These are phyloP conservation scores for Eristalis tenax DNA, from an alignment of 2,888 invertebrate genomes.

Conservation along the genomic window DNA sequence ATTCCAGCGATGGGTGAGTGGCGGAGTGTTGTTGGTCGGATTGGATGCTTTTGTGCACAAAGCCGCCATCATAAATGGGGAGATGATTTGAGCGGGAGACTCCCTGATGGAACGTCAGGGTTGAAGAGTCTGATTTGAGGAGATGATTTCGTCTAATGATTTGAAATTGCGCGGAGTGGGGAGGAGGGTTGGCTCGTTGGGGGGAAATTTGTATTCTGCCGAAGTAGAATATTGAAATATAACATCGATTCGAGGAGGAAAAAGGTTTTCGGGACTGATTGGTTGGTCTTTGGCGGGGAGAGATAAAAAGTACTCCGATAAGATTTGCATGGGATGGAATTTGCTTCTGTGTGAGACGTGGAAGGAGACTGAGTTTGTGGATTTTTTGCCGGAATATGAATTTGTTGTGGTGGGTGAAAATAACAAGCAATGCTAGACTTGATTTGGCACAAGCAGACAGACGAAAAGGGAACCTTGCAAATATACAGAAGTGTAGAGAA, in stretches of 20 bases:
- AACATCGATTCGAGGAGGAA: neutral
- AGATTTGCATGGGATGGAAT: constrained; percentile 8
- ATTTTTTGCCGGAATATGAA: neutral
- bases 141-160: constrained; percentile 47
- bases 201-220: neutral
- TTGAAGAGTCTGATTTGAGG: constrained; percentile 1
- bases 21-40: constrained; percentile 1
- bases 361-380: neutral
- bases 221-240: constrained; percentile 12
- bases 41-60: constrained; percentile 22
- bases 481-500: too few species aligned
- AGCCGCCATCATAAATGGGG: constrained; percentile 61
- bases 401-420: neutral
- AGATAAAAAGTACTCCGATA: neutral
- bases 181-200: neutral
- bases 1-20: neutral
- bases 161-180: constrained; percentile 20
- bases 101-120: neutral
- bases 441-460: too few species aligned
- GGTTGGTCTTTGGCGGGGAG: neutral
- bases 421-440: neutral
- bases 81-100: constrained; percentile 47
- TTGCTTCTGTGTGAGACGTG: neutral
- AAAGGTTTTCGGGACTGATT: neutral
- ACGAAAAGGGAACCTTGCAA: too few species aligned